Base-by-base conservation (phyloP, 2,113 vertebrate species). In the Sorex fumeus region DNA sequence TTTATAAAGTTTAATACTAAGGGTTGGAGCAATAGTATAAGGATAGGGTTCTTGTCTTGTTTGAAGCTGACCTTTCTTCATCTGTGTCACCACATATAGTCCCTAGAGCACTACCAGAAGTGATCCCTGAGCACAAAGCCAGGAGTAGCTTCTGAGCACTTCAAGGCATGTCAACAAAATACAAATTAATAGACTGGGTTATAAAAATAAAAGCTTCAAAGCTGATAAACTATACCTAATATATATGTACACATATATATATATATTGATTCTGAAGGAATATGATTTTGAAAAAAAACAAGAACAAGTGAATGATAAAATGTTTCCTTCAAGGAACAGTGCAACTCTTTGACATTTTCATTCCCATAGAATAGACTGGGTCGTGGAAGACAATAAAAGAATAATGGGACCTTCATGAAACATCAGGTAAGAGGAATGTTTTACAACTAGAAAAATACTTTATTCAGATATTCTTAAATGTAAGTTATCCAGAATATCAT, bases 391-490 rank as follows among this genome's bases (percentile, higher is more conserved):
- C 21, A 70, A 69, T 70, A 3, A 32, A 23, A 64, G 13, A 40
- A 25, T 62, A 12, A 60, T 0, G 3, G 21, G 4, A 36, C 0
- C 6, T 77, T 40, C 18, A 18, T 80, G 36, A 88, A 70, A 47
- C 47, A 7, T 6, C n/a, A 76, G 13, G 27, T 28, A 62, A 27
- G 0, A 4, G 21, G 67, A 25, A 43, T 67, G 19, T 16, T 4
- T 0, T 79, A 75, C 87, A 72, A 34, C 16, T 2, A 89, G 75
- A 30, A 27, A 81, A 74, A 64, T 7, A 0, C 0, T 87, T 84
- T 67, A 82, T 47, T 89, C 16, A 57, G 62, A 81, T 25, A 6
- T 34, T 78, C 50, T 77, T 11, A 86, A 91, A 50, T 69, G 66
- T n/a, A 40, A 66, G 50, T 84, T 36, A 75, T 10, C 10, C 4